Conservation (phyloP, 2,888 invertebrate genomes). For the Lochmaea capreae region DNA sequence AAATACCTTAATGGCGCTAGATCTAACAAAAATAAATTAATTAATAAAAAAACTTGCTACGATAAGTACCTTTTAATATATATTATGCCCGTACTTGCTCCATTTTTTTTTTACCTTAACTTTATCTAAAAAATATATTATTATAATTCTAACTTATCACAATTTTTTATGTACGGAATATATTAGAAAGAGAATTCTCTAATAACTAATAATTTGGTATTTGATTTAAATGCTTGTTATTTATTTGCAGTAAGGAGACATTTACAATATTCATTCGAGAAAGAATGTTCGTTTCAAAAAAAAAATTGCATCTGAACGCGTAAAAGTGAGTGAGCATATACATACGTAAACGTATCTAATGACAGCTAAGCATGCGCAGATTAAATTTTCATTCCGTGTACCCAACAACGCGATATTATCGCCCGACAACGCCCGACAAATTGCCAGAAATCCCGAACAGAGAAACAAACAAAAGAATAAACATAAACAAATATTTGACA, state of each 20-base stretch:
- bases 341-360: too few relatives aligned
- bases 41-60: too few relatives aligned
- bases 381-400: too few relatives aligned
- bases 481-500: too few relatives aligned
- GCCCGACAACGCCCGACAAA: too few relatives aligned
- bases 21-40: too few relatives aligned
- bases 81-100: slow-evolving; percentile 12
- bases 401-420: too few relatives aligned
- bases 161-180: slow-evolving; percentile 30
- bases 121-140: slow-evolving; percentile 21
- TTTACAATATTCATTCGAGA: neutral
- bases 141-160: slow-evolving; percentile 35
- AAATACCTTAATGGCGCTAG: too few relatives aligned
- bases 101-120: neutral
- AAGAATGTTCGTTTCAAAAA: neutral
- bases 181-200: slow-evolving; percentile 16
- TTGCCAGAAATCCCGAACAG: too few relatives aligned
- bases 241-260: slow-evolving; percentile 9
- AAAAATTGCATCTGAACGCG: neutral
- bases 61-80: slow-evolving; percentile 2
- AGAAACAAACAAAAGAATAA: too few relatives aligned
- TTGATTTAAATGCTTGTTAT: slow-evolving; percentile 13
- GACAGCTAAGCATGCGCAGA: too few relatives aligned
- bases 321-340: too few relatives aligned
- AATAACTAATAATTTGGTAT: slow-evolving; percentile 29